phyloP scores from a whole-genome alignment of 2,888 invertebrate genomes.

The Gonocerus acuteangulatus region DNA sequence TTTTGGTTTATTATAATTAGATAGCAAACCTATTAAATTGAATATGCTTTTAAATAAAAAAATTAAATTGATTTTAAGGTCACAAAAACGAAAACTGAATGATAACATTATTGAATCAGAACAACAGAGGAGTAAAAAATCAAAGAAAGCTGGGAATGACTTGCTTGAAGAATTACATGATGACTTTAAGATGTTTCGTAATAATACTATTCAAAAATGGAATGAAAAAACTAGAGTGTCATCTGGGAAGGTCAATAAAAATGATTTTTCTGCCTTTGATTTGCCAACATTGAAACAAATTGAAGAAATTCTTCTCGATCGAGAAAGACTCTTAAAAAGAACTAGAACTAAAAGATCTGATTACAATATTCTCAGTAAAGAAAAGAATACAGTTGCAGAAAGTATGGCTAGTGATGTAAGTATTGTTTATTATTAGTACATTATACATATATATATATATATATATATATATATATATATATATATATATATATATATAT shows the following conservation, averaged over 20 bases:
- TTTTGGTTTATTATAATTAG: no score
- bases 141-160: constrained; percentile 46
- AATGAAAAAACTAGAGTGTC: constrained; percentile 81
- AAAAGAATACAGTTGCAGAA: background rate
- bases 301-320: constrained; percentile 73
- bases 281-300: constrained; percentile 65
- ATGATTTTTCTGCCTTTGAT: constrained; percentile 53
- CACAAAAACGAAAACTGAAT: no score
- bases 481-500: no score
- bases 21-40: no score
- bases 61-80: background rate
- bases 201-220: constrained; percentile 85
- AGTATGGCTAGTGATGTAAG: constrained; percentile 14
- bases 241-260: constrained; percentile 54
- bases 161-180: constrained; percentile 53
- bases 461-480: background rate
- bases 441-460: no score
- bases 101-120: no score
- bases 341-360: constrained; percentile 73
- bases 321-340: constrained; percentile 62
- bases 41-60: no score
- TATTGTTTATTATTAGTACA: background rate
- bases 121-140: no score
- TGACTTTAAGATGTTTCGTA: constrained; percentile 59
- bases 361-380: constrained; percentile 60